A percentile compares a stretch with the other conserved stretches of the same genome.
Conservation (phyloP, 2,113 vertebrate species). For the Mustelus asterias region DNA sequence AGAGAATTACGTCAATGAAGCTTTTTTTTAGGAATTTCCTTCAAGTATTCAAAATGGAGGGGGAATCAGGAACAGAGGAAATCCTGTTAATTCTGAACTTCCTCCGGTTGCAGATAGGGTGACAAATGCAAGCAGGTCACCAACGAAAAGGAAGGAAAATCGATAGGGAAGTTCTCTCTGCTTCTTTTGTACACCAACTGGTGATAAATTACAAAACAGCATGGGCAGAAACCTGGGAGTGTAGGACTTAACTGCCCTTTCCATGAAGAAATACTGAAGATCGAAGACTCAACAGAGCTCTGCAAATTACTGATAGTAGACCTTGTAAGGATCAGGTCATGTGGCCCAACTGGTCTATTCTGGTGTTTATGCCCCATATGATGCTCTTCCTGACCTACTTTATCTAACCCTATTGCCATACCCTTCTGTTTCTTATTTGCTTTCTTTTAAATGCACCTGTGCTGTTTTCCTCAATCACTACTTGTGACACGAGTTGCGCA, state of each 20-base stretch:
- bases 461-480: not conserved
- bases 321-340: not conserved
- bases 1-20: not conserved
- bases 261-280: not conserved
- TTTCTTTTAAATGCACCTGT: not conserved
- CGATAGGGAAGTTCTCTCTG: no score
- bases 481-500: not conserved
- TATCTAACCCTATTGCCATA: not conserved
- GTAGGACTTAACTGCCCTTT: not conserved
- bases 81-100: no score
- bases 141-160: no score
- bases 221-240: no score
- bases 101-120: no score
- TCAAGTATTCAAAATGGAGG: not conserved
- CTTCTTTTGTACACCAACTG: no score
- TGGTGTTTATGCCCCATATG: not conserved
- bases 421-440: not conserved
- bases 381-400: not conserved
- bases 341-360: not conserved
- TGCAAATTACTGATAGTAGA: not conserved
- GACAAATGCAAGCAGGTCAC: no score
- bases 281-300: not conserved
- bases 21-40: not conserved
- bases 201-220: no score
- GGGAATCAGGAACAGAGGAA: no score